Conservation (phyloP, 2,113 vertebrate species). For the Lipotes vexillifer region DNA sequence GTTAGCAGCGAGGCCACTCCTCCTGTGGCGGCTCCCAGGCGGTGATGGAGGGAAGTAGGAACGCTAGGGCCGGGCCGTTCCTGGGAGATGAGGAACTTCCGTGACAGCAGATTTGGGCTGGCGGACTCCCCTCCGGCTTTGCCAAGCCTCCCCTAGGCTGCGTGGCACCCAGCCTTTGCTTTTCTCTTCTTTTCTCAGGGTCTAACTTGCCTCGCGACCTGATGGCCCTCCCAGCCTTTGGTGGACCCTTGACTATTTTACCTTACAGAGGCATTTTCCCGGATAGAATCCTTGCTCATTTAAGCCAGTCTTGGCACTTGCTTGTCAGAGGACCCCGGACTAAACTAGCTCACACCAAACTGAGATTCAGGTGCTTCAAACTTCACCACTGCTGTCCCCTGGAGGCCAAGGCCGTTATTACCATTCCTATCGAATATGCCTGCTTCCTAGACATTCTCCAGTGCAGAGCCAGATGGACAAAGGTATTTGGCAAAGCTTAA, state of each 20-base stretch:
- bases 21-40: not conserved
- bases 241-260: not conserved
- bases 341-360: not conserved
- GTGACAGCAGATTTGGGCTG: not conserved
- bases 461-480: rapidly evolving
- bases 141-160: not conserved
- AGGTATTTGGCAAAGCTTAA: not conserved
- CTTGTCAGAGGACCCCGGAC: not conserved
- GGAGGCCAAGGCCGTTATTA: not conserved
- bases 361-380: not conserved
- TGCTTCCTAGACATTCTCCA: not conserved
- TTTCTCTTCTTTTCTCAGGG: not conserved
- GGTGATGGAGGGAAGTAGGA: no score
- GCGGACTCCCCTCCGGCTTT: not conserved
- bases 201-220: not conserved
- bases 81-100: not conserved
- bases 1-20: not conserved
- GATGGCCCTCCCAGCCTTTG: not conserved
- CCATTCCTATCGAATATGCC: not conserved
- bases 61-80: not conserved
- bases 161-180: not conserved
- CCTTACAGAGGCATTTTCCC: no score
- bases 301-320: not conserved
- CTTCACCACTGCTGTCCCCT: not conserved
- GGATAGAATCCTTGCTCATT: not conserved